A percentile compares a stretch with the other conserved stretches of the same genome.
phyloP scores from a whole-genome alignment of 2,113 vertebrate genomes.

The Mystacornis crossleyi region DNA sequence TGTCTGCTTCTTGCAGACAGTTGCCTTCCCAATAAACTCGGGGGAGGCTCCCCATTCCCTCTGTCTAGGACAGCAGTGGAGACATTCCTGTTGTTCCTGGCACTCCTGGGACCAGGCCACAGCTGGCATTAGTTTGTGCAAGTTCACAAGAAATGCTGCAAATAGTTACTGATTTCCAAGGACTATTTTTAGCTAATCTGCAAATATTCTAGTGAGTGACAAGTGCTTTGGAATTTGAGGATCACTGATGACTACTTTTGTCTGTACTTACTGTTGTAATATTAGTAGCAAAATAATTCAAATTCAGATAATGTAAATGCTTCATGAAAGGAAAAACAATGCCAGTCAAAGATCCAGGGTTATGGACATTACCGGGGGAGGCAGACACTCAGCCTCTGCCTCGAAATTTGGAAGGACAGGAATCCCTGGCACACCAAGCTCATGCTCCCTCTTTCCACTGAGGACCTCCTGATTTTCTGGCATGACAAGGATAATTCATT shows the following conservation, averaged over 20 bases:
- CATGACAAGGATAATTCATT: not conserved
- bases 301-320: not conserved
- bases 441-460: not conserved
- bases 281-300: not conserved
- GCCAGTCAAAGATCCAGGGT: not conserved
- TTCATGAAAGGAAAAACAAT: not conserved
- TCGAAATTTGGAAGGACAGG: not conserved
- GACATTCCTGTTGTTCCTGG: not conserved
- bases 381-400: not conserved
- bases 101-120: not conserved
- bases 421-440: not conserved
- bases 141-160: not conserved
- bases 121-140: not conserved
- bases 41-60: not conserved
- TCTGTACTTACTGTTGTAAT: not conserved
- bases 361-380: not conserved
- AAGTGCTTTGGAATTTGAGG: not conserved
- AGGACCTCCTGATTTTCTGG: not conserved
- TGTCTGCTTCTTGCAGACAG: not conserved
- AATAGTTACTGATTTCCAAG: not conserved
- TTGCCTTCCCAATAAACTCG: not conserved
- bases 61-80: not conserved
- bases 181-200: not conserved
- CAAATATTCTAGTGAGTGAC: not conserved
- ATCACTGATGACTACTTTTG: not conserved